A percentile compares a stretch with the other conserved stretches of the same genome.
Evolutionary conservation across 92 coral and sea anemone species (phyloP).

Genomic region (Epizoanthus scotinus): DNA sequence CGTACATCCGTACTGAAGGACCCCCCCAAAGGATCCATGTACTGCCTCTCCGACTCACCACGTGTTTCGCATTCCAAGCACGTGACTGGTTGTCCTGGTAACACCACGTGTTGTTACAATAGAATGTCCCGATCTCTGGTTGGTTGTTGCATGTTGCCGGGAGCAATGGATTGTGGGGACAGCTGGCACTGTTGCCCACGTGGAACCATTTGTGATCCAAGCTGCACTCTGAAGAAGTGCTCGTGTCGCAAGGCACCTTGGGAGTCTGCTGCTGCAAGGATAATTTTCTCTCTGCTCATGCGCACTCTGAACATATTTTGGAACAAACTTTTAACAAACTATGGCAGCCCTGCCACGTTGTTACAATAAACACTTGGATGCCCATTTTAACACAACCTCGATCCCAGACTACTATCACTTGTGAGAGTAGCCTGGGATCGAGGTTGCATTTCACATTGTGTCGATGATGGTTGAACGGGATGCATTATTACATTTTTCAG

Average conservation of each 20-base stretch:
- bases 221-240: conserved; percentile 48
- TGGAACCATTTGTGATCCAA: conserved; percentile 68
- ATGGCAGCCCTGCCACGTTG: not conserved
- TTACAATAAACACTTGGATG: not conserved
- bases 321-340: conserved; percentile 33
- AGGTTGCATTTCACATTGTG: too few relatives aligned
- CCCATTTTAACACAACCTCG: too few relatives aligned
- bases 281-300: conserved; percentile 56
- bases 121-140: conserved; percentile 52
- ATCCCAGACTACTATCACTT: too few relatives aligned
- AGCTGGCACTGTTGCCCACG: conserved; percentile 80
- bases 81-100: conserved; percentile 64
- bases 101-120: conserved; percentile 63
- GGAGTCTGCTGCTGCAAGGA: conserved; percentile 60
- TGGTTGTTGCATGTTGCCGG: conserved; percentile 69
- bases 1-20: not conserved
- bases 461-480: too few relatives aligned
- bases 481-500: too few relatives aligned
- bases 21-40: conserved; percentile 25
- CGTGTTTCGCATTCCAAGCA: conserved; percentile 10
- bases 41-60: conserved; percentile 35
- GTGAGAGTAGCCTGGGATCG: too few relatives aligned
- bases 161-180: conserved; percentile 73
- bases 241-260: conserved; percentile 71
- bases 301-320: conserved; percentile 51